These are phyloP conservation scores for Crotalus horridus DNA, from an alignment of 2,113 vertebrate genomes.

Conservation along the genomic window DNA sequence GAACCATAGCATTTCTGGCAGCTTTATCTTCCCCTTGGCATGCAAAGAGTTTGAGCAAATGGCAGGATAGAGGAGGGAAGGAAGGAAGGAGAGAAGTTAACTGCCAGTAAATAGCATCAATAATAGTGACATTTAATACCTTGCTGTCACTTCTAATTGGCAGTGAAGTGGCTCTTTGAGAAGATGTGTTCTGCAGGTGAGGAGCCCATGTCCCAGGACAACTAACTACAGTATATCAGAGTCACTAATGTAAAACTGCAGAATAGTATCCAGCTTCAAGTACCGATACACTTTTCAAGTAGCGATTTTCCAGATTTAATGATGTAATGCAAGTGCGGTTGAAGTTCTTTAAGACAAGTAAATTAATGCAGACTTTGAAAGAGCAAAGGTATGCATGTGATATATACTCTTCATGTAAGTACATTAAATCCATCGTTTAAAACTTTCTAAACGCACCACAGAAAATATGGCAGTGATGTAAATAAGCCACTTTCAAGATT, in stretches of 20 bases:
- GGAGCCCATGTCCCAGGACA: conserved; percentile 5
- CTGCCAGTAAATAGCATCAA: conserved; percentile 31
- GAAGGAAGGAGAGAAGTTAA: conserved; percentile 35
- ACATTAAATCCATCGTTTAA: neutral
- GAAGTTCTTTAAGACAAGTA: neutral
- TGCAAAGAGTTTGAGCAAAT: conserved; percentile 24
- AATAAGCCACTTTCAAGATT: neutral
- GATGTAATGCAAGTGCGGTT: neutral
- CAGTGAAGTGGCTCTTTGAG: neutral
- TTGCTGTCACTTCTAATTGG: conserved; percentile 27
- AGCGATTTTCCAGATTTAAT: neutral
- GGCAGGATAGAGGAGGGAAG: conserved; percentile 20
- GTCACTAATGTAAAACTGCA: neutral
- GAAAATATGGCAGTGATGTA: neutral
- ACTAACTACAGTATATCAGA: neutral
- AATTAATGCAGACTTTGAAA: neutral
- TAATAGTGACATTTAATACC: conserved; percentile 41
- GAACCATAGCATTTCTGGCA: neutral
- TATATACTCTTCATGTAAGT: neutral
- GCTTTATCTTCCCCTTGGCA: conserved; percentile 28
- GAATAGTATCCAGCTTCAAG: neutral
- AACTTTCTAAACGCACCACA: neutral
- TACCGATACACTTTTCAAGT: neutral
- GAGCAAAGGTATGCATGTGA: neutral
- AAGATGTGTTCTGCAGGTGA: conserved; percentile 11